These are phyloP conservation scores for Echiichthys vipera DNA, from an alignment of 2,797 vertebrate species.

Conservation along the genomic window DNA sequence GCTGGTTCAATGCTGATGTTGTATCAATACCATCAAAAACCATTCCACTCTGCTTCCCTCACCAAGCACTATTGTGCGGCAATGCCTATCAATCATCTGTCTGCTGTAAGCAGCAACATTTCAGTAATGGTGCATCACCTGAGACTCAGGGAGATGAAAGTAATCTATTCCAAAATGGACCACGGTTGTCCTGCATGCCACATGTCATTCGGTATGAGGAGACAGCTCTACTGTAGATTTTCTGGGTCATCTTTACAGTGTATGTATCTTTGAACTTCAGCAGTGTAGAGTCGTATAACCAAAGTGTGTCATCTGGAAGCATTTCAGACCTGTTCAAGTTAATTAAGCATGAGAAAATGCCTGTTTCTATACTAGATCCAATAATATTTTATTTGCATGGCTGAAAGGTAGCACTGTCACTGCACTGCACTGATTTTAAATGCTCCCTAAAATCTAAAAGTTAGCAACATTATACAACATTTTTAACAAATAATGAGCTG, in stretches of 20 bases:
- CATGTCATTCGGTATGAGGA: conserved; percentile 34
- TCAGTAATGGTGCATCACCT: conserved; percentile 73
- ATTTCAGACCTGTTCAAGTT: conserved; percentile 10
- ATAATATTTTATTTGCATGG: conserved; percentile 1
- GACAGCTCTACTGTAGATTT: conserved; percentile 54
- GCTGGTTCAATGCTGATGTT: neutral
- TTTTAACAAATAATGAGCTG: conserved; percentile 19
- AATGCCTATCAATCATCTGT: conserved; percentile 54
- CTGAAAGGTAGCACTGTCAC: neutral
- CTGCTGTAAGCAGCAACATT: conserved; percentile 47
- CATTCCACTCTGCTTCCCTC: conserved; percentile 9
- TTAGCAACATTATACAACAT: conserved; percentile 1
- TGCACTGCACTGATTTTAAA: conserved; percentile 8
- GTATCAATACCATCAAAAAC: conserved; percentile 34
- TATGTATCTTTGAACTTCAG: conserved; percentile 65
- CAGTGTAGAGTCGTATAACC: conserved; percentile 18
- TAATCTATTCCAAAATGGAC: conserved; percentile 65
- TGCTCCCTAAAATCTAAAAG: neutral
- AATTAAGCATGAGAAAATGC: conserved; percentile 8
- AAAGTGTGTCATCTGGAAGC: conserved; percentile 50
- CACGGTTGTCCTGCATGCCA: conserved; percentile 27
- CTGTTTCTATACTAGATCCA: neutral
- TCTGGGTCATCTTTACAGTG: conserved; percentile 68
- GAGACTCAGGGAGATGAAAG: conserved; percentile 63
- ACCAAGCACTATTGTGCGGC: conserved; percentile 21